Conservation (phyloP, 2,797 vertebrate genomes). For the Gallinago nigripennis region DNA sequence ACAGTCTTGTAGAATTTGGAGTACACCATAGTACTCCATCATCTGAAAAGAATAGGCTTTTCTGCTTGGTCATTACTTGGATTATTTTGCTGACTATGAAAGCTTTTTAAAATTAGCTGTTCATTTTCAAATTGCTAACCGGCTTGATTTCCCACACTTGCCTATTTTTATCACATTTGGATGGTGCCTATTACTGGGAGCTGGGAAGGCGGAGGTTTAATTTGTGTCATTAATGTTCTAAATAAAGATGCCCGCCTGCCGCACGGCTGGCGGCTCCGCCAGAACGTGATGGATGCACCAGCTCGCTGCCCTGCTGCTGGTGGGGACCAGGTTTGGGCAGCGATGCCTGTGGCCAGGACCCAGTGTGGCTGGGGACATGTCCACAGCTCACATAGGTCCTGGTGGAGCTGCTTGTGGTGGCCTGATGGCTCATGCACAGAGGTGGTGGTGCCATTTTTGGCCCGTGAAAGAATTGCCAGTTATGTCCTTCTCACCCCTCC, state of each 20-base stretch:
- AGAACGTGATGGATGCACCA: accelerated
- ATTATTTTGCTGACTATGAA: not conserved
- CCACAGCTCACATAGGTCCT: accelerated
- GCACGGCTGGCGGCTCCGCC: accelerated
- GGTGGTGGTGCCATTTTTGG: accelerated
- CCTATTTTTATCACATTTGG: constrained; percentile 17
- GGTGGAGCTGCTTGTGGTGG: not conserved
- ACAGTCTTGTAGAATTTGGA: not conserved
- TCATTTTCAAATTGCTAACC: not conserved
- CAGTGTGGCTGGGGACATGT: accelerated
- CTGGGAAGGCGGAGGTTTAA: not conserved
- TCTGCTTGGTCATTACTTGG: not conserved
- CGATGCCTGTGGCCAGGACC: accelerated
- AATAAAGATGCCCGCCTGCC: accelerated
- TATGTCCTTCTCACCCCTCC: accelerated
- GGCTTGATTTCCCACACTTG: constrained; percentile 10
- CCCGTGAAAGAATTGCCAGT: accelerated
- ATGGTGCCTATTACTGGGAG: not conserved
- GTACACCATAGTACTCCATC: not conserved
- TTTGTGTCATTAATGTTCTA: constrained; percentile 41
- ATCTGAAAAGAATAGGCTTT: not conserved
- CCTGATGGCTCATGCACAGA: not conserved
- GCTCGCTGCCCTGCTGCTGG: not conserved
- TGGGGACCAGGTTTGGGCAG: not conserved
- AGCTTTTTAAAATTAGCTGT: not conserved